Evolutionary conservation across 2,113 vertebrate species (phyloP), one percentile per base, ranked within the genome.

Genomic region (Gallinago paraguaiae): DNA sequence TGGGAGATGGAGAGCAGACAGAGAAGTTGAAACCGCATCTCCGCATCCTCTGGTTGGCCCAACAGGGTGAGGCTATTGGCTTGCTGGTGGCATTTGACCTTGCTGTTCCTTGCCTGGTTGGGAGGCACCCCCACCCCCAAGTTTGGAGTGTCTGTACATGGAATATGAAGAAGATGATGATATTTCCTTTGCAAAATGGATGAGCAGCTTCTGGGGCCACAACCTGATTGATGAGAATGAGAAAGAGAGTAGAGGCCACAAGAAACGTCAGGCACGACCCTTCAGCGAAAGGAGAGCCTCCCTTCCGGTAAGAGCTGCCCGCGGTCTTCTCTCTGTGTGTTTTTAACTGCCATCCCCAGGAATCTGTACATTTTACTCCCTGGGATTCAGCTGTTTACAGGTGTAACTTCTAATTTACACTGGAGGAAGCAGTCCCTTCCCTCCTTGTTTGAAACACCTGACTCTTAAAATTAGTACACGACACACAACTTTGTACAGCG

Each of bases 161-260:
- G 99, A 99, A 97, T 98, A 99, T 95, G 99, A 99, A 11, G 99
- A 99, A 19, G 97, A 98, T 67, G 99, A 99, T 60, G 99, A 99
- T 82, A 98, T 99, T 13, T 99, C 98, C 95, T 99, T 99, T 97
- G 99, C 99, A 85, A 99, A 99, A 92, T 99, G 99, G 99, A 99
- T 99, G 99, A 99, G 99, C 95, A 99, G 99, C 88, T 99, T 98
- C 97, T 99, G 99, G 99, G 99, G 99, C 54, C 99, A 99, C 77
- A 98, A 97, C 54, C 97, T 98, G 67, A 97, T 97, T 0, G 94
- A 98, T 9, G 98, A 98, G 59, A 93, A 95, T 15, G 92, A 97
- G 87, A 98, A 97, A 82, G 98, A 98, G 20, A 93, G 97, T 48
- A 98, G 97, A 94, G 90, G 97, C 87, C 97, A 98, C 69, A 98